Evolutionary conservation across 2,888 invertebrate species (phyloP), one percentile per base, ranked within the genome.

Genomic region (Serripes groenlandicus): DNA sequence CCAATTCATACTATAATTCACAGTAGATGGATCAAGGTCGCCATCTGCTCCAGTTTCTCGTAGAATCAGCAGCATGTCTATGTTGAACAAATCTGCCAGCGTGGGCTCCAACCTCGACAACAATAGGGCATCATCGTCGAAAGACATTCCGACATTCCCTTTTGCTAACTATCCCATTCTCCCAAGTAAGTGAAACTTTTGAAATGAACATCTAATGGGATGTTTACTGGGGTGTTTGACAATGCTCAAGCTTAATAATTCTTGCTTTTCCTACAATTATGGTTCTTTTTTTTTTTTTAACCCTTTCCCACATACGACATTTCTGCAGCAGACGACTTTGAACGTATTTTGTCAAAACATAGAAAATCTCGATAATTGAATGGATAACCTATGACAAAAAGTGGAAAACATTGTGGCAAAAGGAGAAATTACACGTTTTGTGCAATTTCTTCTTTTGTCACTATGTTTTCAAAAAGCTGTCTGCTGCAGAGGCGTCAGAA

Each of bases 51-150:
- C 86, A 4, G 97, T 98, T 15, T 97, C 98, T 9, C 96, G 98
- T 85, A 96, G 98, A 89, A 98, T 98, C 93, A 98, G 98, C 87
- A 98, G 98, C 94, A 98, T 98, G 81, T 98, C 98, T 92, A 96
- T 98, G 87, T 96, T 98, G 92, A 98, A 97, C 93, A 96, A 97
- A 62, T 96, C 96, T n/a, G 96, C 96, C 15, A 93, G 92, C 72
- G 89, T 92, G 34, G 92, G 92, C 54, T 92, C 92, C 7, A 91
- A 92, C 74, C 87, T 92, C 23, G 89, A 90, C 62, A 85, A 90
- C 66, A 86, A 87, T 77, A 79, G 81, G 66, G 79, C 88, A 34
- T 87, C 83, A 83, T 87, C 89, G 70, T 54, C 80, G 32, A 68
- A 60, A 70, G 78, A 66, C 70, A 78, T 71, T 21, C 70, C 85